phyloP scores from a whole-genome alignment of 30 jellyfish, hydroid and myxozoan species.

The Cassiopea andromeda region DNA sequence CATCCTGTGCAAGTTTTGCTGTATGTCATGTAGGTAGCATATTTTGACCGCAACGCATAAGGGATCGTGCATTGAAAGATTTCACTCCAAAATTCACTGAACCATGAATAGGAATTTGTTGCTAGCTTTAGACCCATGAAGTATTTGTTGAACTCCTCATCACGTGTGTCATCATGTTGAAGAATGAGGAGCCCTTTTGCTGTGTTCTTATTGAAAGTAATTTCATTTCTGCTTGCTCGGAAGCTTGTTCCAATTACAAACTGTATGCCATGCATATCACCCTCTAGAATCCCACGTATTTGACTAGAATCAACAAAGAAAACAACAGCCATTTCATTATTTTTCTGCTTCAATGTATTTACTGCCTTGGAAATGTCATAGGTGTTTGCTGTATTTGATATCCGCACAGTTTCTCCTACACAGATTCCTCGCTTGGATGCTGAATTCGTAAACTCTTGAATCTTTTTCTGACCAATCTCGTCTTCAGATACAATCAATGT shows the following conservation, averaged over 20 bases:
- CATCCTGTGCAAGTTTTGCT: conserved; percentile 54
- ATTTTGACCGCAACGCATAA: background rate
- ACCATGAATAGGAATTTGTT: conserved; percentile 32
- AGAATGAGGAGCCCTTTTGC: conserved; percentile 8
- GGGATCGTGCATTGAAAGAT: conserved; percentile 62
- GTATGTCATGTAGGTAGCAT: conserved; percentile 2
- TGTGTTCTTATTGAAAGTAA: background rate
- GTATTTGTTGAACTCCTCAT: background rate
- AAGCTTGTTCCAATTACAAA: conserved; percentile 34
- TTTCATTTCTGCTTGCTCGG: conserved; percentile 14
- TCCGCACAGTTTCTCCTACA: conserved; percentile 4
- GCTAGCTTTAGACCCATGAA: conserved; percentile 44
- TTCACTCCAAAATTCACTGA: conserved; percentile 70
- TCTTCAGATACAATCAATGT: conserved; percentile 68
- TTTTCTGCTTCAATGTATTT: background rate
- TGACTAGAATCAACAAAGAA: conserved; percentile 48
- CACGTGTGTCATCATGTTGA: conserved; percentile 28
- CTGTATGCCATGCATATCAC: background rate
- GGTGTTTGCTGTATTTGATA: conserved; percentile 35
- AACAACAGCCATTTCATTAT: conserved; percentile 36
- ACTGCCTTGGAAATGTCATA: background rate
- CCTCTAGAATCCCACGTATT: conserved; percentile 40
- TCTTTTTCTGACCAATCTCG: conserved; percentile 40
- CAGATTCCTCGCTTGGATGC: conserved; percentile 44
- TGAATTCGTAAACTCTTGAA: conserved; percentile 9